A percentile compares a stretch with the other conserved stretches of the same genome.
phyloP scores from a whole-genome alignment of 2,113 vertebrate species.

The Copsychus sechellarum region DNA sequence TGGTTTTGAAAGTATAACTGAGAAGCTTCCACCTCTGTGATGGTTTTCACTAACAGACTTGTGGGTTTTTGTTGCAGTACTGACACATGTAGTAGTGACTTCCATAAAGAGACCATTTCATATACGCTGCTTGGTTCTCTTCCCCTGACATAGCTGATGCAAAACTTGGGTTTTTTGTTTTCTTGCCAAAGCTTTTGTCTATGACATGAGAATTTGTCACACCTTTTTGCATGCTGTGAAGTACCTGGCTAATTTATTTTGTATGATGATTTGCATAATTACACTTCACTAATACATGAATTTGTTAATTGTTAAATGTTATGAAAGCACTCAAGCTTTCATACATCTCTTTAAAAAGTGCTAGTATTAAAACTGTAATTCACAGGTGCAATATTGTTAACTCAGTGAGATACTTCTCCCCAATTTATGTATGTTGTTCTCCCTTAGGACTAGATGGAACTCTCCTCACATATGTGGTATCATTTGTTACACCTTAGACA shows the following conservation, averaged over 20 bases:
- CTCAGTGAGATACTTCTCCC: background rate
- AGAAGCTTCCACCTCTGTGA: background rate
- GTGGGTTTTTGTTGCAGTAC: background rate
- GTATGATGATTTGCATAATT: background rate
- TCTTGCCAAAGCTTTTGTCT: background rate
- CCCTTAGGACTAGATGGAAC: background rate
- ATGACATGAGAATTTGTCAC: background rate
- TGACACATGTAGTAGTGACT: accelerated
- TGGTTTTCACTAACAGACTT: background rate
- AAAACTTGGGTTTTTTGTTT: background rate
- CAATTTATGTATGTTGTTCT: background rate
- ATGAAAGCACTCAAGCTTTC: background rate
- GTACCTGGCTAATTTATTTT: background rate
- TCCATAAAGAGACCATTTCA: background rate
- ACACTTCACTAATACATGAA: background rate
- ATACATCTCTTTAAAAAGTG: background rate
- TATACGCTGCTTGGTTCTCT: accelerated
- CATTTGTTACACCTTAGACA: background rate
- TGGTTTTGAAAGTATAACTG: background rate
- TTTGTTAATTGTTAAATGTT: background rate
- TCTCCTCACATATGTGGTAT: background rate
- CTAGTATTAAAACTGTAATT: background rate
- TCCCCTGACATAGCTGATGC: background rate
- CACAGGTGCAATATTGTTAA: background rate
- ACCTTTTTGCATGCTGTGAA: background rate